A percentile compares a stretch with the other conserved stretches of the same genome.
Evolutionary conservation across 2,888 invertebrate genomes (phyloP).

Genomic region (Ectemnius continuus): DNA sequence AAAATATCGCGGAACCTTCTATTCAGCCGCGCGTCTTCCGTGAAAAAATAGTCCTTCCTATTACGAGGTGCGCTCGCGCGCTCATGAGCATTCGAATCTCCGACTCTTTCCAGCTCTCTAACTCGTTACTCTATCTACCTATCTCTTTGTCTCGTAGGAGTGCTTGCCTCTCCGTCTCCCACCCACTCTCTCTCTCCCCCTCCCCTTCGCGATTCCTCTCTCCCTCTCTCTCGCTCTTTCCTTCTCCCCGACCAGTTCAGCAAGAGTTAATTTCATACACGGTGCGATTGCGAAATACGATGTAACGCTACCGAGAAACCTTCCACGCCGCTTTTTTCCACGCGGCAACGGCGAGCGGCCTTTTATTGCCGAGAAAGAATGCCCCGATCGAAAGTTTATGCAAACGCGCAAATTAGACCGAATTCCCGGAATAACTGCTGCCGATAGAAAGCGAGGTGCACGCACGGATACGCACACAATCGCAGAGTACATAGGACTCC

Average conservation of each 20-base stretch:
- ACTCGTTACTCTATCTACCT: slow-evolving; percentile 44
- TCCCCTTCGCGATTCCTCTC: slow-evolving; percentile 8
- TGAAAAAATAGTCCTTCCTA: slow-evolving; percentile 39
- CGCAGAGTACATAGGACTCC: too few species aligned
- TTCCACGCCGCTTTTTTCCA: neutral
- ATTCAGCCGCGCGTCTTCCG: slow-evolving; percentile 41
- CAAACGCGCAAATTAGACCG: slow-evolving; percentile 56
- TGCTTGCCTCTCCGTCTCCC: neutral
- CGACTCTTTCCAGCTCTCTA: slow-evolving; percentile 28
- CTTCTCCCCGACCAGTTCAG: slow-evolving; percentile 13
- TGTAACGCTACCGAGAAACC: slow-evolving; percentile 31
- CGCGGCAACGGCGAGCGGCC: neutral
- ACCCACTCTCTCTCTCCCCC: slow-evolving; percentile 5
- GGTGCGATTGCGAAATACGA: neutral
- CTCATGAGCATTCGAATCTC: slow-evolving; percentile 35
- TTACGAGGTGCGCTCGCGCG: slow-evolving; percentile 33
- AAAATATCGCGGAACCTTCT: slow-evolving; percentile 49
- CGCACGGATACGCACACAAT: neutral
- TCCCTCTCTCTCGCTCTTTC: slow-evolving; percentile 15
- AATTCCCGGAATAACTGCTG: slow-evolving; percentile 51
- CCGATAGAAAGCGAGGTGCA: slow-evolving; percentile 42
- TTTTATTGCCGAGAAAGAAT: slow-evolving; percentile 3
- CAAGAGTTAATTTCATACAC: slow-evolving; percentile 9
- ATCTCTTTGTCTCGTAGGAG: too few species aligned
- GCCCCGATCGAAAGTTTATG: slow-evolving; percentile 45